Evolutionary conservation across 2,797 vertebrate genomes (phyloP).

Genomic region (Microctenopoma steveboyesi): DNA sequence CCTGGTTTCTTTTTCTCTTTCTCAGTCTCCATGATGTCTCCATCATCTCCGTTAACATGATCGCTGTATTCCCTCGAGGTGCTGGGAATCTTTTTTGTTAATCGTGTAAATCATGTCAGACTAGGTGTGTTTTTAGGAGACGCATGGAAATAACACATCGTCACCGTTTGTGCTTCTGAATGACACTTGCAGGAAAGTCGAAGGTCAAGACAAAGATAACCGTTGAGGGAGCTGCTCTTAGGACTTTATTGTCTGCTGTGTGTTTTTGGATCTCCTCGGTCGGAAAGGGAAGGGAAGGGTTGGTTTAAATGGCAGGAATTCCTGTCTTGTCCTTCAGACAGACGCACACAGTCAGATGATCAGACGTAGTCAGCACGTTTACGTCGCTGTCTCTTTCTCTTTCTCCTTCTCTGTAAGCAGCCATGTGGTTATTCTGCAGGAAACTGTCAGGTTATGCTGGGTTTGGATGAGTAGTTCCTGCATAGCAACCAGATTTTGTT

Average conservation of each 20-base stretch:
- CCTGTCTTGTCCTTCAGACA: conserved; percentile 64
- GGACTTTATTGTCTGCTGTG: background rate
- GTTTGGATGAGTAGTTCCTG: background rate
- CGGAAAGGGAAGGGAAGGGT: conserved; percentile 69
- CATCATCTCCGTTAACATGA: background rate
- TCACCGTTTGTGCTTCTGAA: background rate
- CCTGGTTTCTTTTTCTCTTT: conserved; percentile 1
- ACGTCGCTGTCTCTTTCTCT: conserved; percentile 8
- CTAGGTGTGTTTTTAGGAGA: conserved; percentile 6
- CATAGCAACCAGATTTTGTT: too few relatives aligned
- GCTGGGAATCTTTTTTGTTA: background rate
- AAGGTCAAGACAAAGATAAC: background rate
- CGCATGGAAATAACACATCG: background rate
- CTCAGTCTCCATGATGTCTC: background rate
- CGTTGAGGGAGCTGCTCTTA: too few relatives aligned
- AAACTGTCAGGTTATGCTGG: conserved; percentile 17
- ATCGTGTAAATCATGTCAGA: conserved; percentile 9
- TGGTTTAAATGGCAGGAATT: conserved; percentile 79
- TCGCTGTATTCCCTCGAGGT: background rate
- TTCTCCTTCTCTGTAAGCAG: background rate
- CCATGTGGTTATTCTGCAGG: conserved; percentile 6
- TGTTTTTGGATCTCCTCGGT: conserved; percentile 25
- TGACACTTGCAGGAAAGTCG: background rate
- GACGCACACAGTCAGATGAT: background rate
- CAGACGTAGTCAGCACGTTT: conserved; percentile 13